Percentiles rank a stretch among this genome's conserved stretches.
Evolutionary conservation across 2,888 invertebrate species (phyloP).

Genomic region (Cheilosia scutellata): DNA sequence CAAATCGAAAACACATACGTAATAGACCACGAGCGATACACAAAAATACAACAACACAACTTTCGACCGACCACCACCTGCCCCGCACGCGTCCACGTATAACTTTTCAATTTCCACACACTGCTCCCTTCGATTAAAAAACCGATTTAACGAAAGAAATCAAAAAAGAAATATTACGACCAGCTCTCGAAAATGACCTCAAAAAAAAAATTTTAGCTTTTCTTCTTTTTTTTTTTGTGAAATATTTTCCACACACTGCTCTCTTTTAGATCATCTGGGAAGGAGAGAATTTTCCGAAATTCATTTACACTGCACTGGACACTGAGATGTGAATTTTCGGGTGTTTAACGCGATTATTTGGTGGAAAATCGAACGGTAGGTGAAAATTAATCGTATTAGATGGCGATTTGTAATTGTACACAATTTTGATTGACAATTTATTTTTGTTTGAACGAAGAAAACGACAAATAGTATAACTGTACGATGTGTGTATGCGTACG

Average conservation of each 20-base stretch:
- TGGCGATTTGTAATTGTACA: conserved; percentile 26
- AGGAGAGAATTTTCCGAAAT: conserved; percentile 67
- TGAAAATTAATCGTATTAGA: conserved; percentile 21
- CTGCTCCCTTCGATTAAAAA: conserved; percentile 49
- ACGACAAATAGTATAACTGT: conserved; percentile 64
- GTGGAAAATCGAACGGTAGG: conserved; percentile 25
- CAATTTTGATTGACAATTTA: conserved; percentile 34
- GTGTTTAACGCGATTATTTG: conserved; percentile 31
- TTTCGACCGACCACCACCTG: conserved; percentile 75
- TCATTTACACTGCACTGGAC: conserved; percentile 59
- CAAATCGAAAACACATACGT: conserved; percentile 63
- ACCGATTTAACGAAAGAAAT: conserved; percentile 53
- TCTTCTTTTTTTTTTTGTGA: conserved; percentile 38
- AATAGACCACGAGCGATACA: conserved; percentile 65
- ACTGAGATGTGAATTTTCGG: conserved; percentile 39
- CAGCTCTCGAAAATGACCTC: conserved; percentile 65
- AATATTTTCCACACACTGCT: conserved; percentile 62
- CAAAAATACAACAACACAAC: conserved; percentile 74
- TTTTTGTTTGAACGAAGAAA: conserved; percentile 39
- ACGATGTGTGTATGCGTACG: conserved; percentile 77
- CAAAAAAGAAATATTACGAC: conserved; percentile 11
- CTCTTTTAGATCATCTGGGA: conserved; percentile 53
- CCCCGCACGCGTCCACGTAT: conserved; percentile 76
- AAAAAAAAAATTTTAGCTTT: conserved; percentile 52
- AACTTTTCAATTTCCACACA: conserved; percentile 54